Base-by-base conservation (phyloP, 2,888 invertebrate genomes). In the Periphyllus acericola region DNA sequence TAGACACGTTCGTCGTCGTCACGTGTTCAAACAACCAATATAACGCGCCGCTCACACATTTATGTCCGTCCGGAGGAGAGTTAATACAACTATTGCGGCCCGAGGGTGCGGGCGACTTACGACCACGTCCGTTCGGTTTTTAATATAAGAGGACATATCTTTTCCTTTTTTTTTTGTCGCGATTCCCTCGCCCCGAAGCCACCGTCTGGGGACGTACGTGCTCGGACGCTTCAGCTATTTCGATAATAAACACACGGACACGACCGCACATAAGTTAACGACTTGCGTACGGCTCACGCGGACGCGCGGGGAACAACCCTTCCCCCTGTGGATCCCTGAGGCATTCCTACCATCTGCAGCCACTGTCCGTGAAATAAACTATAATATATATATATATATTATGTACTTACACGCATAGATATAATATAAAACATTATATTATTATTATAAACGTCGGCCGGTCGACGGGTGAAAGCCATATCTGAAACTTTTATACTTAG, bases 11-110 rank as follows among this genome's bases (percentile, higher is more conserved):
- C 72, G 14, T 83, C 40, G 75, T 83, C 60, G 75, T 76, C 75
- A 76, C 83, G 83, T 76, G 75, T 84, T 66, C 75, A 8, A 40
- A 84, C 75, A 40, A 84, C 83, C 83, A 84, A 84, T 84, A 84
- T 84, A 83, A 83, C 83, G 75, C 75, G 40, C 8, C 75, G 40
- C 25, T 0, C 32, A 17, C 34, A 21, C 72, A 36, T 75, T 75
- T 36, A 83, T 60, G 83, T 83, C 55, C 60, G 83, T 83, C 17
- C 29, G 74, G 19, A 72, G 29, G 74, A 79, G 34, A 80, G 83
- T 83, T 83, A 83, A 83, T 83, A 75, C 19, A 21, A 83, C 75
- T 74, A 60, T 71, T n/a, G n/a, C 71, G 14, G n/a, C 36, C 32
- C 55, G 25, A 66, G 40, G 40, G 83, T 21, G 75, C 21, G 36